Percentiles rank a stretch among this genome's conserved stretches.
These are phyloP conservation scores for Microcebus lehilahytsara DNA, from an alignment of 2,113 vertebrate species.

Conservation along the genomic window DNA sequence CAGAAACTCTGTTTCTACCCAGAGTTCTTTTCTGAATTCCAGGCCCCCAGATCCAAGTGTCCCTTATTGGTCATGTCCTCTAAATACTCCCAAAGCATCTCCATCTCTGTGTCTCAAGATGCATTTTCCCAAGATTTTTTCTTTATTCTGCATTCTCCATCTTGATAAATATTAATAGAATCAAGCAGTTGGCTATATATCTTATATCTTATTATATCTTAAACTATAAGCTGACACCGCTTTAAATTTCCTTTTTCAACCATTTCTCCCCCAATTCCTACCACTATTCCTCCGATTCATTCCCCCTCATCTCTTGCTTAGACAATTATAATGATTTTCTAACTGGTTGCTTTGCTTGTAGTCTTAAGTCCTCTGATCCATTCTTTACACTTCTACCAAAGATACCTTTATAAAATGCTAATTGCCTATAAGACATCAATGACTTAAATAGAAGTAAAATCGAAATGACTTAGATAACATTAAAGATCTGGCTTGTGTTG, in stretches of 20 bases:
- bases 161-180: background rate
- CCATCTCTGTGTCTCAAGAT: background rate
- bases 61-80: background rate
- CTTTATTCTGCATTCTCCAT: background rate
- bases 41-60: background rate
- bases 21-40: constrained; percentile 11
- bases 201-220: background rate
- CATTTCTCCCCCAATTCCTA: background rate
- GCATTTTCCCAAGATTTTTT: background rate
- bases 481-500: background rate
- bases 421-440: background rate
- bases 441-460: constrained; percentile 12
- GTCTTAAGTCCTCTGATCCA: background rate
- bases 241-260: constrained; percentile 8
- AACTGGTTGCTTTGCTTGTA: background rate
- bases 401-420: background rate
- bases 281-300: background rate
- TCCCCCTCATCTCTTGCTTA: background rate
- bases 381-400: background rate
- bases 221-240: background rate
- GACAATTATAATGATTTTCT: background rate
- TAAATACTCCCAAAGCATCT: background rate
- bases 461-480: background rate
- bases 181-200: background rate
- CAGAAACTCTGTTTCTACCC: background rate